Evolutionary conservation across 2,797 vertebrate genomes (phyloP).

Genomic region (Micromesistius poutassou): DNA sequence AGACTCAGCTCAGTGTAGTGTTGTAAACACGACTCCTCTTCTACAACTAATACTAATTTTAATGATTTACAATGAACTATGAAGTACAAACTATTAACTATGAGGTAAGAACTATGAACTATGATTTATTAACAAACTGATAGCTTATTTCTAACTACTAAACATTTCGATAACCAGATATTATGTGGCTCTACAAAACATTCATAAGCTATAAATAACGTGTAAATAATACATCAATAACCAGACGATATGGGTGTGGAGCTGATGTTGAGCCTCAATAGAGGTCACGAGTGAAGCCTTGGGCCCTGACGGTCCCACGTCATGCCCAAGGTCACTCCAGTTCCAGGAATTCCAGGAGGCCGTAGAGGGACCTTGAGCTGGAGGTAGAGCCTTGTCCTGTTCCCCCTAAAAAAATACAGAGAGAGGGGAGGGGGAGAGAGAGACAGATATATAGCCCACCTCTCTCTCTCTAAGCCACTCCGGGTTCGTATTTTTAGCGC

Average conservation of each 20-base stretch:
- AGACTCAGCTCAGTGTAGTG: background rate
- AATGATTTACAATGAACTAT: background rate
- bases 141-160: background rate
- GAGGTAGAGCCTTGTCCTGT: background rate
- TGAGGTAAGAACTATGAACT: background rate
- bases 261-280: background rate
- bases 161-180: background rate
- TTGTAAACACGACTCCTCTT: background rate
- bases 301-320: background rate
- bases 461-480: slow-evolving; percentile 49
- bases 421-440: background rate
- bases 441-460: slow-evolving; percentile 28
- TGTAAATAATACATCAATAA: background rate
- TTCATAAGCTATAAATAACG: background rate
- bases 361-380: slow-evolving; percentile 27
- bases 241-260: background rate
- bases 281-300: background rate
- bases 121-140: background rate
- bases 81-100: background rate
- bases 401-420: background rate
- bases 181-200: background rate
- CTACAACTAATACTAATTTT: background rate
- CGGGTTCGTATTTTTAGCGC: slow-evolving; percentile 75
- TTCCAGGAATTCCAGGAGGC: slow-evolving; percentile 1
- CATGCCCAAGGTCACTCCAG: background rate